Base-by-base conservation (phyloP, 2,797 vertebrate genomes). In the Eupleurogrammus muticus region DNA sequence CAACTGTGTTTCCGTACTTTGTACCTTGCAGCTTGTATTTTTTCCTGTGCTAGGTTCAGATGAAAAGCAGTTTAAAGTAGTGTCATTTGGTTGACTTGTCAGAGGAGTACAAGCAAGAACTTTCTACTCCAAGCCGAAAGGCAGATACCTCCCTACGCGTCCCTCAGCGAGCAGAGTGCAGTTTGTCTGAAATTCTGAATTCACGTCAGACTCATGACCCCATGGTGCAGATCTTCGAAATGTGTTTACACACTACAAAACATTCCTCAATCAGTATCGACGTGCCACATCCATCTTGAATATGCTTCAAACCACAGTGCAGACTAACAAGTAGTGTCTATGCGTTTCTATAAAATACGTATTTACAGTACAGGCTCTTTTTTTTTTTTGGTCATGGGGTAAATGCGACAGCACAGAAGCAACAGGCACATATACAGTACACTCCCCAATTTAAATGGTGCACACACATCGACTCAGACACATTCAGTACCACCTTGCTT, bases 401-500 rank as follows among this genome's bases (percentile, higher is more conserved):
- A 55, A 91, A 80, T 91, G 77, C 75, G 90, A 89, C 91, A 90
- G 90, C 91, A 94, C 91, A 94, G 91, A 93, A 88, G 83, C 89
- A 93, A n/a, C 77, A 90, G 83, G 74, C 89, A 92, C 90, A 86
- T 83, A 79, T 71, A 91, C 89, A 92, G 91, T 90, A 91, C 94
- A 95, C 73, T 93, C 92, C 94, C 92, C 94, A 90, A 60, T 91
- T 87, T 66, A 85, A 93, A 93, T 87, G 86, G 93, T 92, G 93
- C 93, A 94, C 93, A 94, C 93, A 95, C 92, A 91, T 90, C 77
- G 92, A 92, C 93, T 85, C 93, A 95, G 92, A 92, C 92, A 92
- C 92, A 82, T 92, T 95, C 95, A 93, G 91, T 95, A 96, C 95
- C 94, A 94, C 94, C 89, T 94, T 90, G 92, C 89, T 12, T 12